Conservation (phyloP, 1,140 invertebrate genomes). For the Ganaspis sp. region DNA sequence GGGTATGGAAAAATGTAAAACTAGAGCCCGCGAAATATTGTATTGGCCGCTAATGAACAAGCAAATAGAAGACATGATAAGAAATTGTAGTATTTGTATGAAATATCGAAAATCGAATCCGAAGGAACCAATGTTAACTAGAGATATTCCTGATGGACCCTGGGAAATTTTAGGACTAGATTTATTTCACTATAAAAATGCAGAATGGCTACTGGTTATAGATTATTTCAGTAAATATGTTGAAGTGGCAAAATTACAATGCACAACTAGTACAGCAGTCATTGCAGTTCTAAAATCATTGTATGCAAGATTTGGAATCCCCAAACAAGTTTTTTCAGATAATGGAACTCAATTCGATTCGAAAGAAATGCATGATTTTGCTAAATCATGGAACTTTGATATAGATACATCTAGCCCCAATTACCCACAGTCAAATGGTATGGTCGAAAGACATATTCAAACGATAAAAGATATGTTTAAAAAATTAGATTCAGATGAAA, state of each 20-base stretch:
- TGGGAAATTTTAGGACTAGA: conserved; percentile 60
- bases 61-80: conserved; percentile 59
- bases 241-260: conserved; percentile 52
- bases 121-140: conserved; percentile 57
- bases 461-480: conserved; percentile 13
- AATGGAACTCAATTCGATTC: conserved; percentile 41
- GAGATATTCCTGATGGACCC: conserved; percentile 56
- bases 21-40: conserved; percentile 61
- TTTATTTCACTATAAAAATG: conserved; percentile 42
- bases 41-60: conserved; percentile 67
- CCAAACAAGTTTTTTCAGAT: conserved; percentile 36
- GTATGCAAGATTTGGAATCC: conserved; percentile 37
- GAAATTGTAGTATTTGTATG: conserved; percentile 58
- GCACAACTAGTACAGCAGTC: conserved; percentile 45
- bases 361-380: conserved; percentile 32
- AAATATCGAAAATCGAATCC: conserved; percentile 52
- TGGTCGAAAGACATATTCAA: conserved; percentile 32
- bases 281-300: conserved; percentile 34
- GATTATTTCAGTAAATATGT: conserved; percentile 60
- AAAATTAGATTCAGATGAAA: not conserved
- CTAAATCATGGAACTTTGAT: conserved; percentile 27
- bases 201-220: conserved; percentile 38
- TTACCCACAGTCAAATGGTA: conserved; percentile 25
- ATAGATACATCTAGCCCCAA: not conserved
- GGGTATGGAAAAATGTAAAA: conserved; percentile 60